Conservation (phyloP, 2,113 vertebrate genomes). For the Lophura nycthemera region DNA sequence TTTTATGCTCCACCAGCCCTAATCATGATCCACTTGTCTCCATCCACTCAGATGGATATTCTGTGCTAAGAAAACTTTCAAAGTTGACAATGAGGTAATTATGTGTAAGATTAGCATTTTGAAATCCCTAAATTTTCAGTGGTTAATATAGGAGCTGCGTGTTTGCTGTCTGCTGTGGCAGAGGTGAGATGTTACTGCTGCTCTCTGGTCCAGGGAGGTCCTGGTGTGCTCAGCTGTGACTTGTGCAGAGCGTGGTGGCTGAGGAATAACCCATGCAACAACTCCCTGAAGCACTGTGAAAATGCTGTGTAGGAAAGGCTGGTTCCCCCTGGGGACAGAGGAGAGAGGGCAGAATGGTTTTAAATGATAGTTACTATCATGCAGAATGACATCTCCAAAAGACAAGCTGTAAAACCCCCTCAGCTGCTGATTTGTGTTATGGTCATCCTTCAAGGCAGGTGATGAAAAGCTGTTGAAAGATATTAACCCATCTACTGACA, state of each 20-base stretch:
- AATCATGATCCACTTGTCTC: neutral
- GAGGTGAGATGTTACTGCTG: neutral
- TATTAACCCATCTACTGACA: neutral
- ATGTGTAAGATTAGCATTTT: neutral
- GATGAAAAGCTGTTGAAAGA: neutral
- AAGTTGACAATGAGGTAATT: neutral
- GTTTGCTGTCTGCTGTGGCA: neutral
- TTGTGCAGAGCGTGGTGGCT: neutral
- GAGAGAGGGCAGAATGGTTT: neutral
- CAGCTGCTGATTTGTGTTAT: neutral
- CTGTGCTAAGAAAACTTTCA: neutral
- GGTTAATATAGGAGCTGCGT: neutral
- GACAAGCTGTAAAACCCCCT: conserved; percentile 1
- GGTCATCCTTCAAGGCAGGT: neutral
- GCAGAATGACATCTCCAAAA: neutral
- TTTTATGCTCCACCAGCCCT: fast-evolving
- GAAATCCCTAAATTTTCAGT: neutral
- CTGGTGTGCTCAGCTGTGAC: neutral
- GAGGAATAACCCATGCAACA: fast-evolving
- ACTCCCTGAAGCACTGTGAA: neutral
- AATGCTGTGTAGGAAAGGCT: neutral
- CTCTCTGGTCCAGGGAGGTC: neutral
- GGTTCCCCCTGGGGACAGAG: neutral
- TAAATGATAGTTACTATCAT: neutral
- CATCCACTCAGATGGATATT: neutral